Evolutionary conservation across 1,140 invertebrate species (phyloP).

Genomic region (Apocrypta bakeri): DNA sequence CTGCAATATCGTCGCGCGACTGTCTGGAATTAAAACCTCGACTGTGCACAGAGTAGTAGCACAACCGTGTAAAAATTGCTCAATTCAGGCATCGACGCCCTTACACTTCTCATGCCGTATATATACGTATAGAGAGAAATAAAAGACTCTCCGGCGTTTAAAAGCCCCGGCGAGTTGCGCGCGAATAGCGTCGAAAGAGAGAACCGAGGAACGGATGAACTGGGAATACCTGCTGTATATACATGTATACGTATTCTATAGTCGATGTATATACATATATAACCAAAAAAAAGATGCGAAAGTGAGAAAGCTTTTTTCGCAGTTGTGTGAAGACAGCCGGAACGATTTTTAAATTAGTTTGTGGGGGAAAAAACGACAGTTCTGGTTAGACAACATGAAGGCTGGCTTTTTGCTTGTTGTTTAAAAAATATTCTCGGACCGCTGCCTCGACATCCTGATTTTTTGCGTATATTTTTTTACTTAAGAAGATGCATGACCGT

Average conservation of each 20-base stretch:
- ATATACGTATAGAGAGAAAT: neutral
- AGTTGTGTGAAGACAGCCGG: neutral
- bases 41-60: no score
- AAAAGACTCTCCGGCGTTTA: neutral
- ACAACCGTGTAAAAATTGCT: no score
- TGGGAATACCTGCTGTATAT: neutral
- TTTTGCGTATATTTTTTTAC: no score
- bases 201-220: neutral
- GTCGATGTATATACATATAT: neutral
- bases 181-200: neutral
- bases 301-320: neutral
- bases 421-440: no score
- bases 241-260: neutral
- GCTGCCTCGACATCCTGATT: no score
- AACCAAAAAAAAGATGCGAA: no score
- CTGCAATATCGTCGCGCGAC: no score
- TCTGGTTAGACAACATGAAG: no score
- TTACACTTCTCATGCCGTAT: neutral
- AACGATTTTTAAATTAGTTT: constrained; percentile 25
- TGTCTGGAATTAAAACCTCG: no score
- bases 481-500: no score
- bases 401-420: no score
- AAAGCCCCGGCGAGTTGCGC: neutral
- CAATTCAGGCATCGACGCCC: no score
- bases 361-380: neutral